Conservation (phyloP, 2,888 invertebrate species). For the Pyrgus malvae region DNA sequence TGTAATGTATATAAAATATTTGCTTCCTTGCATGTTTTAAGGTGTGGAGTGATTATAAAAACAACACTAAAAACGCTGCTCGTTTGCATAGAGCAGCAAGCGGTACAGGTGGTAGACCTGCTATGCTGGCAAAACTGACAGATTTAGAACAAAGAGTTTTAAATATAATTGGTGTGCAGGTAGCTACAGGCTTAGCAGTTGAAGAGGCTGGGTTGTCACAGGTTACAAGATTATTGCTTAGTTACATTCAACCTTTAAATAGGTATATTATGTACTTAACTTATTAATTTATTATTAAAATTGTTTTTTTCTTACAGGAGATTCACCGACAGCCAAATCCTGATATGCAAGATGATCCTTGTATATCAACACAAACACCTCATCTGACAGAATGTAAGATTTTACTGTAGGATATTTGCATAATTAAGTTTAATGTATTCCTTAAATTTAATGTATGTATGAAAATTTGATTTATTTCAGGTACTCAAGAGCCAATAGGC, state of each 20-base stretch:
- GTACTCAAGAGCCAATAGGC: background rate
- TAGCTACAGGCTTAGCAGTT: conserved; percentile 2
- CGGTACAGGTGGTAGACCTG: conserved; percentile 12
- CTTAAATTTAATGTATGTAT: background rate
- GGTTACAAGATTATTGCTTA: background rate
- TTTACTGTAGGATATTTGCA: background rate
- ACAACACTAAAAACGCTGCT: conserved; percentile 11
- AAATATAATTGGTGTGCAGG: conserved; percentile 5
- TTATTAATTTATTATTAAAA: background rate
- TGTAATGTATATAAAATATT: no score
- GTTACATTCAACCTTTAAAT: background rate
- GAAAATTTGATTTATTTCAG: background rate
- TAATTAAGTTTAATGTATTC: background rate
- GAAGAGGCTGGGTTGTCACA: background rate
- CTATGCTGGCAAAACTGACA: background rate
- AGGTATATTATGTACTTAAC: background rate
- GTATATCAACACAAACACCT: background rate
- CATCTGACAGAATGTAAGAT: background rate
- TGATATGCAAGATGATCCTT: background rate
- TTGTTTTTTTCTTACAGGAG: background rate
- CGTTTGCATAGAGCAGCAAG: conserved; percentile 2
- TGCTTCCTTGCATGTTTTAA: conserved; percentile 6
- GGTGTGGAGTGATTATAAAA: conserved; percentile 39
- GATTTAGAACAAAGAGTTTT: conserved; percentile 6
- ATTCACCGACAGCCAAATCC: background rate